These are phyloP conservation scores for Parapristionchus giblindavisi DNA, from an alignment of 2,888 invertebrate genomes.

Conservation along the genomic window DNA sequence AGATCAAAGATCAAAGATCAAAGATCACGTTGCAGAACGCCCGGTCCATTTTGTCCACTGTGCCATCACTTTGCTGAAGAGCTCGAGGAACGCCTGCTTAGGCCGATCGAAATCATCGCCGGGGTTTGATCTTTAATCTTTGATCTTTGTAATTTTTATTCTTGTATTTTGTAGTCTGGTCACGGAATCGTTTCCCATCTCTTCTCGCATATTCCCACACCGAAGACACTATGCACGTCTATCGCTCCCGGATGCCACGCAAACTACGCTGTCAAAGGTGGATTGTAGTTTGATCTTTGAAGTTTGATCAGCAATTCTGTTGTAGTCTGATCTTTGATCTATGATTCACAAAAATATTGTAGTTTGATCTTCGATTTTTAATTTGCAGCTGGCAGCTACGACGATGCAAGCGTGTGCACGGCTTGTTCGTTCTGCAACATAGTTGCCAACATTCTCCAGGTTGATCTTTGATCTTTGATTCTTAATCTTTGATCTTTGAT, in stretches of 20 bases:
- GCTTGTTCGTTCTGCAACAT: constrained; percentile 35
- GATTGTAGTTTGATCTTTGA: not conserved
- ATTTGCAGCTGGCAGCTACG: not conserved
- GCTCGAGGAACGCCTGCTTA: constrained; percentile 7
- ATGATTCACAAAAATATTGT: too few species aligned
- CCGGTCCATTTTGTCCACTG: constrained; percentile 31
- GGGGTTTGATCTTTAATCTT: constrained; percentile 19
- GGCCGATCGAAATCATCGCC: constrained; percentile 15
- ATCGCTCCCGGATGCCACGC: constrained; percentile 37
- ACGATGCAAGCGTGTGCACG: constrained; percentile 18
- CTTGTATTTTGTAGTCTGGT: not conserved
- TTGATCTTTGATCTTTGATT: not conserved
- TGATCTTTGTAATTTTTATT: too few species aligned
- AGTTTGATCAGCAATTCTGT: not conserved
- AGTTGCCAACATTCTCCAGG: constrained; percentile 14
- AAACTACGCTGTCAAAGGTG: constrained; percentile 29
- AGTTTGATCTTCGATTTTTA: not conserved
- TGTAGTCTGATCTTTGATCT: constrained; percentile 22
- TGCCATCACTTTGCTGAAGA: constrained; percentile 31
- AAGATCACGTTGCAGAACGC: not conserved
- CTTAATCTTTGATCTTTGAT: not conserved
- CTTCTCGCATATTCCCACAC: constrained; percentile 27
- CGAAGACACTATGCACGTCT: constrained; percentile 27
- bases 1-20: too few species aligned
- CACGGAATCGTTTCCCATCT: constrained; percentile 23